Conservation (phyloP, 2,888 invertebrate genomes). For the Drosophila gaucha region DNA sequence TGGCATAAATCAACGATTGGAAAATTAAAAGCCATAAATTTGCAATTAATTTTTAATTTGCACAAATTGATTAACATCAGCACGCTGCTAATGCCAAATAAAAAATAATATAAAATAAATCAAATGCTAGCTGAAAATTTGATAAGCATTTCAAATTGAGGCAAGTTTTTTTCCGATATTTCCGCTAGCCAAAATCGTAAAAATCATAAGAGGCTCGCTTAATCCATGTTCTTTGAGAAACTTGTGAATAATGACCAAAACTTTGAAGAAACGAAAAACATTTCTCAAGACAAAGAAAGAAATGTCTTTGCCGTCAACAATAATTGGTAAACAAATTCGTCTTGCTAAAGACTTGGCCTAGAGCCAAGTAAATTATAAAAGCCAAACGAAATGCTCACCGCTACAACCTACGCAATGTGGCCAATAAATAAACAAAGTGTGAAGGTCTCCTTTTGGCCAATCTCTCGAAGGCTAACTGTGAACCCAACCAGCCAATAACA, state of each 20-base stretch:
- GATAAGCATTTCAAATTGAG: conserved; percentile 19
- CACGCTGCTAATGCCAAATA: conserved; percentile 57
- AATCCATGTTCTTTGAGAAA: not conserved
- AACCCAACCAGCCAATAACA: conserved; percentile 47
- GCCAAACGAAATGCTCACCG: conserved; percentile 62
- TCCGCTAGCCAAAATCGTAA: conserved; percentile 1
- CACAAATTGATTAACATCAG: conserved; percentile 75
- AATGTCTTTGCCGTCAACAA: conserved; percentile 25
- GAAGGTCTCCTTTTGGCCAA: conserved; percentile 63
- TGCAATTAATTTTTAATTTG: conserved; percentile 83
- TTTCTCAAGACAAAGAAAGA: conserved; percentile 32
- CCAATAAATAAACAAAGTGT: conserved; percentile 74
- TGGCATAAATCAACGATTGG: conserved; percentile 78
- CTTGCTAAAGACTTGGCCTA: conserved; percentile 33
- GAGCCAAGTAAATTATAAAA: conserved; percentile 31
- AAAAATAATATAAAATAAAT: conserved; percentile 63
- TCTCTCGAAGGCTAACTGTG: conserved; percentile 25
- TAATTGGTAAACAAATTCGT: conserved; percentile 49
- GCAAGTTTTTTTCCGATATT: conserved; percentile 10
- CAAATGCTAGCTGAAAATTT: conserved; percentile 34
- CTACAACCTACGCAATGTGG: conserved; percentile 75
- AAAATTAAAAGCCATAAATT: conserved; percentile 83
- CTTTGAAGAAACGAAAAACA: too few species aligned
- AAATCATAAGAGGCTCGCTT: conserved; percentile 1
- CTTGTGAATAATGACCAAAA: not conserved